Conservation (phyloP, 2,888 invertebrate species). For the Cylloceria caligata region DNA sequence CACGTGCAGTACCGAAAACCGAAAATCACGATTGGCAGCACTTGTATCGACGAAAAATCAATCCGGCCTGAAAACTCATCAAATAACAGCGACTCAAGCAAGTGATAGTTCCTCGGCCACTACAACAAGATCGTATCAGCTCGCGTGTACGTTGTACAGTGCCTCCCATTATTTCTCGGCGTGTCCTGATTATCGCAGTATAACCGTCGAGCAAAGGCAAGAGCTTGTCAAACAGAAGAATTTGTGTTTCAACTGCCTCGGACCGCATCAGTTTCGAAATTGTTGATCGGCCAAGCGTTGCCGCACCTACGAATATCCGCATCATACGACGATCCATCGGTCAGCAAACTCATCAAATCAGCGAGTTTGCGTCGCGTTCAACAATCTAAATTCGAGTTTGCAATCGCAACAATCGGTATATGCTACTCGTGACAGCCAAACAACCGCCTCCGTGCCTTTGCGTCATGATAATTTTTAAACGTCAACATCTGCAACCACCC, state of each 20-base stretch:
- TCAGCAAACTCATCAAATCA: no score
- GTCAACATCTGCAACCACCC: no score
- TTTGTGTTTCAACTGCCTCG: constrained; percentile 51
- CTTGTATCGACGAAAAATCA: background rate
- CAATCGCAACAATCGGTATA: no score
- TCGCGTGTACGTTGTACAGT: constrained; percentile 2
- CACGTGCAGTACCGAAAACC: background rate
- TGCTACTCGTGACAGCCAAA: no score
- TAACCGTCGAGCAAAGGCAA: constrained; percentile 31
- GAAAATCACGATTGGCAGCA: constrained; percentile 17
- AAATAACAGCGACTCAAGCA: no score
- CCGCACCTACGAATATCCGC: constrained; percentile 9
- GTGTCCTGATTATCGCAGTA: constrained; percentile 44
- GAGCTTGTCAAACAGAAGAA: constrained; percentile 24
- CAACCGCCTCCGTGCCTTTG: no score
- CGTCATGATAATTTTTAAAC: no score
- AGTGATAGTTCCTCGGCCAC: no score
- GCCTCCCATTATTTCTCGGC: constrained; percentile 26
- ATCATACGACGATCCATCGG: constrained; percentile 41
- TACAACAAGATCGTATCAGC: background rate
- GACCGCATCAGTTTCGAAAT: constrained; percentile 24
- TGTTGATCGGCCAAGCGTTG: constrained; percentile 31
- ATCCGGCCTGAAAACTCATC: constrained; percentile 22
- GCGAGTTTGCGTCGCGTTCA: no score
- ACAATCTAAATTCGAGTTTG: no score